Base-by-base conservation (phyloP, 2,888 invertebrate species). In the Platycheirus albimanus region DNA sequence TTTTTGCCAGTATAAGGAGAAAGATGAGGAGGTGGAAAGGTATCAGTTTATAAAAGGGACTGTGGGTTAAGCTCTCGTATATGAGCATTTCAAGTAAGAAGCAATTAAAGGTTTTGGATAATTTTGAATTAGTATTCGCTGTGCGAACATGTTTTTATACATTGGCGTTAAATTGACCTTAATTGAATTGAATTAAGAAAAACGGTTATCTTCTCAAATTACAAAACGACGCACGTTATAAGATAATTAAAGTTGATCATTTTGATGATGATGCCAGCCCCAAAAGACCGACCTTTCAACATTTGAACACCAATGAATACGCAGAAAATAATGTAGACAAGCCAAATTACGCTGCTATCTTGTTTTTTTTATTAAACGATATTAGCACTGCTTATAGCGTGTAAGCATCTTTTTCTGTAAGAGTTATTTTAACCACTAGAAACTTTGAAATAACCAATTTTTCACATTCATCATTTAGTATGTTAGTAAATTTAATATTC, bases 61-160 rank as follows among this genome's bases (percentile, higher is more conserved):
- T 28, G 24, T n/a, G 15, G 61, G 41, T 54, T 38, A 47, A 54
- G n/a, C 20, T 38, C 61, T 11, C 15, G 36, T 19, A n/a, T 36
- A 43, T 61, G 61, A 36, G 43, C 1, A 38, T 41, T 77, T 28
- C 6, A 33, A 51, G 52, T 36, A 61, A 54, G 33, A n/a, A 54
- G 41, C 61, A 79, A 69, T 79, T 74, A 67, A 61, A 74, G 19
- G 47, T 56, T 38, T 10, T 38, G 11, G 30, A 20, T 45, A 64
- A 70, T 58, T 58, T 51, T 52, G 30, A 64, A 75, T 75, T 64
- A 75, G 75, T 75, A 75, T 80, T 80, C 80, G 15, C 2, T 49
- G 8, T 30, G 36, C 43, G n/a, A 64, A 43, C 36, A 45, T 28
- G 49, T 74, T 54, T 79, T 56, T 56, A 19, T 56, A 52, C 15